Base-by-base conservation (phyloP, 23 tunicate genomes). In the Halocynthia aurantium region DNA sequence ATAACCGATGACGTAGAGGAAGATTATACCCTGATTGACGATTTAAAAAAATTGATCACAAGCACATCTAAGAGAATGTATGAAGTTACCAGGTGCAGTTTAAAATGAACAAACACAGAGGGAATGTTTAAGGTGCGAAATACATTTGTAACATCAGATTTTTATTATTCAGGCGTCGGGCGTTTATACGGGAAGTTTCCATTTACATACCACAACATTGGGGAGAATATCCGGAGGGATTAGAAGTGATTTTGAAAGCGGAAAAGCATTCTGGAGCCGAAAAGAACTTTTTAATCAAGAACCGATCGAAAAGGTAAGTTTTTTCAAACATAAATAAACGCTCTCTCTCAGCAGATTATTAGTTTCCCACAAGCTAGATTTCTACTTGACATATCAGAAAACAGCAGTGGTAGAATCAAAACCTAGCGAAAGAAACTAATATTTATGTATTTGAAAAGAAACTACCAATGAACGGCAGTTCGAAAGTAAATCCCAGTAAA, bases 201-300 rank as follows among this genome's bases (percentile, higher is more conserved):
- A 77, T 89, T 8, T 20, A 79, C 13, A 10, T 89, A 8, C 96
- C 96, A 6, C 81, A 74, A 13, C 53, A 88, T 17, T 89, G 96
- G 96, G 84, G 85, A 56, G 62, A 66, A 13, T 55, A 65, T 7
- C 96, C 88, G 10, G 62, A 74, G 7, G 80, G 31, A 21, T 58
- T 84, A 60, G 50, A 55, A 5, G 22, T 54, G 20, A 74, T 74
- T 19, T 12, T 54, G 56, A 54, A 54, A 53, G 50, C 19, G 10
- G 57, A 53, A 55, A 52, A 40, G 8, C 56, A 54, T 54, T 53
- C 78, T 7, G 21, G 21, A 70, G 44, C 81, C 7, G 55, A 62
- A 50, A 75, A 82, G 6, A 82, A 84, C 50, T 72, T 89, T 31
- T 69, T 81, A 73, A 15, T 89, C 11, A 61, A 76, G 21, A 87